Conservation (phyloP, 2,888 invertebrate species). For the Eilema griseolum region DNA sequence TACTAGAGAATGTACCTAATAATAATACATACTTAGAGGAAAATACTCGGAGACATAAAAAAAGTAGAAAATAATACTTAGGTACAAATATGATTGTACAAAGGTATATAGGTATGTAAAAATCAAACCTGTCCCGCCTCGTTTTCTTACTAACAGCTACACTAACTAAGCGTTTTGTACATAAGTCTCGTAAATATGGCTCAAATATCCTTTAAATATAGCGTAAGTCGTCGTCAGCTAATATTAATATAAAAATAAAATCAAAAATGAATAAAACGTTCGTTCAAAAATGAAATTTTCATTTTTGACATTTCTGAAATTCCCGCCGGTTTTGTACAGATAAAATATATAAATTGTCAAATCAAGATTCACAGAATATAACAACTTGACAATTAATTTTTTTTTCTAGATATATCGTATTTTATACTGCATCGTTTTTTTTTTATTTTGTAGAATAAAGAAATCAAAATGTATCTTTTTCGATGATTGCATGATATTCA, state of each 20-base stretch:
- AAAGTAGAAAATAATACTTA: neutral
- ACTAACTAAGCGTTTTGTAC: constrained; percentile 57
- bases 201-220: constrained; percentile 64
- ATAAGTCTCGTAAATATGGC: constrained; percentile 51
- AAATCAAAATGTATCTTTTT: too few species aligned
- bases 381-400: constrained; percentile 22
- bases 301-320: constrained; percentile 24
- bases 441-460: neutral
- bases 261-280: constrained; percentile 29
- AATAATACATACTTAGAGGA: too few species aligned
- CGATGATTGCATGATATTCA: neutral
- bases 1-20: too few species aligned
- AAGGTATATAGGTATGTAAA: neutral
- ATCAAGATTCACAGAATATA: constrained; percentile 11
- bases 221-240: constrained; percentile 60
- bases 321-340: constrained; percentile 28
- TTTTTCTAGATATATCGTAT: constrained; percentile 8
- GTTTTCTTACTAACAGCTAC: constrained; percentile 23
- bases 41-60: neutral
- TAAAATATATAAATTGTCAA: constrained; percentile 31
- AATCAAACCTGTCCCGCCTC: neutral
- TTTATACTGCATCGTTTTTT: constrained; percentile 12
- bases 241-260: constrained; percentile 15
- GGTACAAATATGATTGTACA: neutral
- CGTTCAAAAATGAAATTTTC: constrained; percentile 26